Base-by-base conservation (phyloP, 2,888 invertebrate species). In the Mayetiola destructor region DNA sequence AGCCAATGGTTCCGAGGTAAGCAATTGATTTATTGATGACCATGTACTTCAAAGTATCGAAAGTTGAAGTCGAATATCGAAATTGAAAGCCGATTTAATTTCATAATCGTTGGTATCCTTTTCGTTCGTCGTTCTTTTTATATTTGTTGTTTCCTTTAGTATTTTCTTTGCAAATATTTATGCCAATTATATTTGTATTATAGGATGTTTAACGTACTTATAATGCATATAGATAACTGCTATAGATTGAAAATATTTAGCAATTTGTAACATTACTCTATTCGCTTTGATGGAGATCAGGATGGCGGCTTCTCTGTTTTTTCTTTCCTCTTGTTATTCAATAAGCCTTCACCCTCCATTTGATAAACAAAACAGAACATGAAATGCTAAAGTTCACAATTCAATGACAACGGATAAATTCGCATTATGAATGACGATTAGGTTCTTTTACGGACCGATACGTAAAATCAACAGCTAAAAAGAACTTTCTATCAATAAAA, bases 101-200 rank as follows among this genome's bases (percentile, higher is more conserved):
- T 27, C 48, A n/a, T 37, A 6, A 16, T 37, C 37, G n/a, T 9
- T n/a, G 27, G n/a, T n/a, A n/a, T n/a, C n/a, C n/a, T n/a, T n/a
- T n/a, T n/a, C n/a, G n/a, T n/a, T n/a, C n/a, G n/a, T n/a, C n/a
- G n/a, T n/a, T n/a, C n/a, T n/a, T n/a, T n/a, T n/a, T n/a, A n/a
- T n/a, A n/a, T n/a, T n/a, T n/a, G n/a, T n/a, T n/a, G n/a, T n/a
- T n/a, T n/a, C n/a, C n/a, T n/a, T n/a, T n/a, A n/a, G n/a, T n/a
- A n/a, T n/a, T n/a, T n/a, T n/a, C n/a, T n/a, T n/a, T n/a, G n/a
- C n/a, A n/a, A n/a, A n/a, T n/a, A n/a, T n/a, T n/a, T 27, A 14
- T n/a, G 48, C 29, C 27, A 48, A 27, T 48, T 48, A 48, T 48
- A 48, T 48, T 27, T 48, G 27, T 48, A 48, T 42, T 42, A 42